Base-by-base conservation (phyloP, 2,113 vertebrate species). In the Motacilla alba region DNA sequence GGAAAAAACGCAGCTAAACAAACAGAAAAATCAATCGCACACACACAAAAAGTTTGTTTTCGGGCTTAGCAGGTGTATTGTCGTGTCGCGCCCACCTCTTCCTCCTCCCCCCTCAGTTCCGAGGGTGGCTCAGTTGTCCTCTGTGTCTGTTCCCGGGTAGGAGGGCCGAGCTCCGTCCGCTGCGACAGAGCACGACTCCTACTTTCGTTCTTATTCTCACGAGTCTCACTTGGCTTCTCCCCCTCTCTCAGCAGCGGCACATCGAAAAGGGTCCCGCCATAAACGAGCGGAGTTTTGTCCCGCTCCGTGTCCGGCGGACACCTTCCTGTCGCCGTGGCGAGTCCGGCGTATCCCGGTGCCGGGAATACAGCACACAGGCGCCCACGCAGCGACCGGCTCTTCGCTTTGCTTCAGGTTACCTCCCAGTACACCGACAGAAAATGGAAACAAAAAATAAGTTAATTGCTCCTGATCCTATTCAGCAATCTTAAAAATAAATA, bases 401-500 rank as follows among this genome's bases (percentile, higher is more conserved):
- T 66, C n/a, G 28, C 82, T 80, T 15, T 86, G 62, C 87, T 66
- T 52, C 78, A 59, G 75, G 59, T 93, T 93, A 87, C 73, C 49
- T 95, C 87, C 93, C 81, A 78, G 13, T 7, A 28, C 69, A 23
- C 91, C 13, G 58, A 33, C 58, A 84, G 70, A 73, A 95, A 89
- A 89, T 0, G 62, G 83, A 83, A 95, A 94, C 87, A 67, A 95
- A 96, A 96, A 88, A 70, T 62, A 78, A 94, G 64, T 80, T 83
- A 94, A 94, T 96, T 88, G 64, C 73, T 93, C 68, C 92, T 31
- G 93, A 63, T 88, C 68, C 94, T 64, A 50, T 81, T 83, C 82
- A 78, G 41, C 50, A 95, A 93, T 90, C 89, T 85, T 83, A 89
- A 94, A 96, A 94, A 87, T 46, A 91, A 95, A 82, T 73, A 62